A percentile compares a stretch with the other conserved stretches of the same genome.
Conservation (phyloP, 1,140 invertebrate genomes). For the Ylistrum balloti region DNA sequence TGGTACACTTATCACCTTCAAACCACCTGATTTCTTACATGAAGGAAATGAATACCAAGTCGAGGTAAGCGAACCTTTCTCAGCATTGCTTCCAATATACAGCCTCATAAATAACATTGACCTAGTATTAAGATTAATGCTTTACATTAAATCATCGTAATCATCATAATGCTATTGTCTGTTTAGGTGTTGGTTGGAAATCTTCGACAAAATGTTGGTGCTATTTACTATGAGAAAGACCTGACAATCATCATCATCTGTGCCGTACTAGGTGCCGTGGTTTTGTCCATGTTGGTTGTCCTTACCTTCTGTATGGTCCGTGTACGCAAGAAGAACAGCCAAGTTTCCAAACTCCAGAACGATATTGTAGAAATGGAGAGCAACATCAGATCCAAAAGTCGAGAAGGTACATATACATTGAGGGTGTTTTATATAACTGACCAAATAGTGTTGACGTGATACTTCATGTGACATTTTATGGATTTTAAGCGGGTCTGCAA, state of each 20-base stretch:
- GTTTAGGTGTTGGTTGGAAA: neutral
- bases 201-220: neutral
- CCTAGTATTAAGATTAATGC: no score
- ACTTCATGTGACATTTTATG: no score
- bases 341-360: neutral
- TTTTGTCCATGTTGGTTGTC: neutral
- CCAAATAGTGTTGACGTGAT: no score
- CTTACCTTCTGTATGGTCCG: neutral
- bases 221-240: conserved; percentile 8
- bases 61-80: neutral
- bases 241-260: neutral
- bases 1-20: neutral
- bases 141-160: no score
- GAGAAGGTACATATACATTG: neutral
- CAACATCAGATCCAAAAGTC: neutral
- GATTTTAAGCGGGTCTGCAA: no score
- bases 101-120: no score
- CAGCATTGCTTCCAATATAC: no score
- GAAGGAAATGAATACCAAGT: conserved; percentile 4
- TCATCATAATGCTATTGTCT: neutral
- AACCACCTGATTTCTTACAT: neutral
- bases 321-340: neutral
- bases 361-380: neutral
- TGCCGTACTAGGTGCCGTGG: neutral
- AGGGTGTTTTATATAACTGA: no score